Evolutionary conservation across 2,888 invertebrate species (phyloP), one percentile per base, ranked within the genome.

Genomic region (Drosophila robusta): DNA sequence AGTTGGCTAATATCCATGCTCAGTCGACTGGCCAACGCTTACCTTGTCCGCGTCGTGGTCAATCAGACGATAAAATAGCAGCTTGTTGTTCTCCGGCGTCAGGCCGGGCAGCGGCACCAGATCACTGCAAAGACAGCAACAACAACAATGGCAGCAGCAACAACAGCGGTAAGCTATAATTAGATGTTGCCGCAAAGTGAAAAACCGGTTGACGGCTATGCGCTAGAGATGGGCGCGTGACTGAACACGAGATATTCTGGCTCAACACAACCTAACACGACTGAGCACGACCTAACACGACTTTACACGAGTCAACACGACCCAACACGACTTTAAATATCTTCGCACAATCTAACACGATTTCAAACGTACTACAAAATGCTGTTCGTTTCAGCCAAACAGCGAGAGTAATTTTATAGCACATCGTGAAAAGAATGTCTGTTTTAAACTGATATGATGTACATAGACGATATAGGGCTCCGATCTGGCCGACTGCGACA

Each of bases 31-130:
- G 32, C 6, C 9, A 9, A 11, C 9, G 18, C 75, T 80, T 64
- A 92, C 92, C 88, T 92, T 91, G 46, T 95, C 95, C 34, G 95
- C 91, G 83, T 95, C 94, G 1, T 93, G 93, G 80, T 95, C 95
- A 57, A 93, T 93, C 29, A 96, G 90, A 4, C 95, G 93, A 89
- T 95, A 95, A 51, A 96, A 92, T 69, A 95, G 94, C 11, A 95
- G 91, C 90, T 94, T 95, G 90, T 95, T 94, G 88, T 95, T 95
- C 77, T 95, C 94, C 71, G 94, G 93, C 2, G 95, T 95, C 71
- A 94, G 92, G 72, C 94, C 94, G 1, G 95, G 95, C 49, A 96
- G 92, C 1, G 95, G 95, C 36, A 95, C 90, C 92, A 95, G 93
- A 90, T 96, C 95, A 18, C 96, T 96, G 92, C 46, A 93, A 38